Conservation (phyloP, 1,140 invertebrate species). For the Magallana gigas region DNA sequence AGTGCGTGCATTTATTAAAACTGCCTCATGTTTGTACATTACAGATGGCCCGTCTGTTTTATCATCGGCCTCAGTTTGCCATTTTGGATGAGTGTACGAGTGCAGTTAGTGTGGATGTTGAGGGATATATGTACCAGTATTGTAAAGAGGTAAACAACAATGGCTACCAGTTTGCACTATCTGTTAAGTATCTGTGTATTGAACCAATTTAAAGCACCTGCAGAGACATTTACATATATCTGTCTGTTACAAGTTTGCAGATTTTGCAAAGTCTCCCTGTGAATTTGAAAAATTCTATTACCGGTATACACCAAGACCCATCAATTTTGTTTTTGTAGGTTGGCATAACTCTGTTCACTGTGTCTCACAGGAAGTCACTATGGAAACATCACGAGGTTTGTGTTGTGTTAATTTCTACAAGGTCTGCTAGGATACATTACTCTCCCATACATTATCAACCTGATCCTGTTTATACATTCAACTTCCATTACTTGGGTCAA, state of each 20-base stretch:
- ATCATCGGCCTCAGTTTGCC: constrained; percentile 98
- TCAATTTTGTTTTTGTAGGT: constrained; percentile 80
- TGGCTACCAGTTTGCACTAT: no score
- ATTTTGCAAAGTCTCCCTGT: no score
- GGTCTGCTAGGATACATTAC: no score
- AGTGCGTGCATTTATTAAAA: no score
- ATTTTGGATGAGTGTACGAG: constrained; percentile 99
- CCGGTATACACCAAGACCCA: no score
- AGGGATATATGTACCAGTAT: constrained; percentile 97
- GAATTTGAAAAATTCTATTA: no score
- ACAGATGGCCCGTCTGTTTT: constrained; percentile 97
- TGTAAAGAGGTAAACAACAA: constrained; percentile 83
- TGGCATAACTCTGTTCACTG: constrained; percentile 97
- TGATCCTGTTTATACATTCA: neutral
- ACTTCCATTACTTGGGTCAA: neutral
- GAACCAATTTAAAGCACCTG: no score
- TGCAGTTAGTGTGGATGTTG: constrained; percentile 98
- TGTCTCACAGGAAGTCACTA: constrained; percentile 96
- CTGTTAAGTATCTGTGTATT: no score
- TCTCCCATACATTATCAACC: neutral
- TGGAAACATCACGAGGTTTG: constrained; percentile 96
- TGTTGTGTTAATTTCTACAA: neutral
- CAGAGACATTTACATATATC: no score
- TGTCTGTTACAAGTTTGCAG: no score
- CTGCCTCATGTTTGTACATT: constrained; percentile 38